phyloP scores from a whole-genome alignment of 2,888 invertebrate genomes.

The Amiota communis region DNA sequence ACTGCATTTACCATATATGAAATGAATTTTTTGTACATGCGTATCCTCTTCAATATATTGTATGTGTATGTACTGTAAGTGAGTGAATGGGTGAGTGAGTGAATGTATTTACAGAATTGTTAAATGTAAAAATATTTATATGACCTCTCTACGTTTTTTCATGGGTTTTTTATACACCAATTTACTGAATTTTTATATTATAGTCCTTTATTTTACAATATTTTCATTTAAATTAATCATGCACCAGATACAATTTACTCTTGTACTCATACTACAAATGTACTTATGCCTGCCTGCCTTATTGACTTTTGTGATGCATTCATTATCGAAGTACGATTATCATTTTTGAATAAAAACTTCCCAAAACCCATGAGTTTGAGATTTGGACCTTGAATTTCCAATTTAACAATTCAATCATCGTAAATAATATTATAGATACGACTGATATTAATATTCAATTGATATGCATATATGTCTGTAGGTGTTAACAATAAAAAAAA shows the following conservation, averaged over 20 bases:
- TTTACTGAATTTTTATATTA: constrained; percentile 2
- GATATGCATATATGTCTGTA: too few relatives aligned
- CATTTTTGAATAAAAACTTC: too few relatives aligned
- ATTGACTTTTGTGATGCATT: constrained; percentile 7
- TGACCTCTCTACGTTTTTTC: constrained; percentile 50
- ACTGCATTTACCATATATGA: too few relatives aligned
- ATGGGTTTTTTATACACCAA: constrained; percentile 38
- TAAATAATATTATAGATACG: too few relatives aligned
- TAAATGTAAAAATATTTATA: constrained; percentile 57
- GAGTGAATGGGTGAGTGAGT: neutral
- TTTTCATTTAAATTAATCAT: neutral
- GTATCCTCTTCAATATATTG: too few relatives aligned
- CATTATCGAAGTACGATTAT: neutral
- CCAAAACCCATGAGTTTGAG: too few relatives aligned
- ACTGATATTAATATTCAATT: too few relatives aligned
- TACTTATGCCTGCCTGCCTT: neutral
- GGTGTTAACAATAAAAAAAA: too few relatives aligned
- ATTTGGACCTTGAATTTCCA: too few relatives aligned
- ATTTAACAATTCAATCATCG: too few relatives aligned
- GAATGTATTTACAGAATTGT: constrained; percentile 35
- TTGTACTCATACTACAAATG: neutral
- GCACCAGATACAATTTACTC: neutral
- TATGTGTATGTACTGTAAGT: too few relatives aligned
- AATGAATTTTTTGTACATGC: too few relatives aligned
- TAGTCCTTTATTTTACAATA: neutral